A percentile compares a stretch with the other conserved stretches of the same genome.
phyloP scores from a whole-genome alignment of 2,113 vertebrate genomes.

The Xiphophorus hellerii region DNA sequence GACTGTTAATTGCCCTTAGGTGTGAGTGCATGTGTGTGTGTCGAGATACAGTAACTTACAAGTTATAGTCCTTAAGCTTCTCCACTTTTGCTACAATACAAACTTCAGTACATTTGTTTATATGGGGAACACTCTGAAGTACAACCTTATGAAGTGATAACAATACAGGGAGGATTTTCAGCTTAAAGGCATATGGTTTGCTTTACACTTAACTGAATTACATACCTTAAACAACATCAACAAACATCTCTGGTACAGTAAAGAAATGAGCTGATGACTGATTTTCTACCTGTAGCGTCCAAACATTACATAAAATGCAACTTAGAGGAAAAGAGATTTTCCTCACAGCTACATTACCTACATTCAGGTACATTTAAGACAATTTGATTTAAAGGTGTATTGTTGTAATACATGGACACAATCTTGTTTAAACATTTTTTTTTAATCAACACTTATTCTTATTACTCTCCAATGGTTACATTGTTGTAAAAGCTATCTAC shows the following conservation, averaged over 20 bases:
- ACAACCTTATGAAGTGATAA: neutral
- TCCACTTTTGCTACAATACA: neutral
- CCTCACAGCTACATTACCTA: fast-evolving
- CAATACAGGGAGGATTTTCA: neutral
- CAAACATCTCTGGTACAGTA: neutral
- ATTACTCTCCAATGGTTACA: neutral
- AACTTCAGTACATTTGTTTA: neutral
- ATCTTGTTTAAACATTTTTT: neutral
- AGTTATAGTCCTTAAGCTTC: neutral
- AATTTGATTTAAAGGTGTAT: neutral
- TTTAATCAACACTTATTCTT: neutral
- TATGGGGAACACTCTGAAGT: neutral
- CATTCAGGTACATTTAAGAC: neutral
- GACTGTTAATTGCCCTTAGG: no score
- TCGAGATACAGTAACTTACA: neutral
- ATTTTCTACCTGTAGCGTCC: neutral
- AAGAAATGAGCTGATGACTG: neutral
- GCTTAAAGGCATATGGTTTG: neutral
- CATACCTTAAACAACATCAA: neutral
- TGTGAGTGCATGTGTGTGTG: no score
- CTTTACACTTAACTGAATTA: neutral
- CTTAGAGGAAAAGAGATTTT: neutral
- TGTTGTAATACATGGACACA: neutral
- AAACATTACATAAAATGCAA: neutral
- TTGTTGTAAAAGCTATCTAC: neutral